phyloP scores from a whole-genome alignment of 2,797 vertebrate species.

The Tamandua tetradactyla region DNA sequence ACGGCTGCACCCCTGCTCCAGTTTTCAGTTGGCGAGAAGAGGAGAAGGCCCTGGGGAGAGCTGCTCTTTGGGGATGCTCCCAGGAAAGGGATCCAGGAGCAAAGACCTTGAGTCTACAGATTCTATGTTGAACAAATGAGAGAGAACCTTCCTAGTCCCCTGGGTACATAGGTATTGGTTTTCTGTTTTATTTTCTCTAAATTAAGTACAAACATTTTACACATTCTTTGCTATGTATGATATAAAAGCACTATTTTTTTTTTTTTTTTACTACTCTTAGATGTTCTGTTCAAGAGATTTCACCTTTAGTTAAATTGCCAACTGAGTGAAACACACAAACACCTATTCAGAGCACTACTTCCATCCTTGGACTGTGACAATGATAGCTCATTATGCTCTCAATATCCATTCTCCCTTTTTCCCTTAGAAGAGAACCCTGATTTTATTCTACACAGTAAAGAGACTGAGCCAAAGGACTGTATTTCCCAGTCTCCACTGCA shows the following conservation, averaged over 20 bases:
- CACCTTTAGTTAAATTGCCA: background rate
- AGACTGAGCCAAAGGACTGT: background rate
- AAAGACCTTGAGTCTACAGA: background rate
- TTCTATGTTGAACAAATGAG: background rate
- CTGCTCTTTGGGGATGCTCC: background rate
- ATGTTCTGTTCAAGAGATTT: constrained; percentile 1
- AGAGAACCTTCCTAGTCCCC: background rate
- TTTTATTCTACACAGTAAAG: background rate
- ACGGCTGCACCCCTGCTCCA: background rate
- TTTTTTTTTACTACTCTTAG: background rate
- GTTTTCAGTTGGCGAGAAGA: background rate
- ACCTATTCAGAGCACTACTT: background rate
- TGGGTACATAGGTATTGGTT: background rate
- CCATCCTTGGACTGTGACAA: background rate
- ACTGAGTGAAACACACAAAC: background rate
- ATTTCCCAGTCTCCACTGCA: background rate
- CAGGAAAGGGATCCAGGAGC: background rate
- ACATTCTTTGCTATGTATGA: background rate
- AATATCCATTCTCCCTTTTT: background rate
- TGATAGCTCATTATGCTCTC: background rate
- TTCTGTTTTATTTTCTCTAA: constrained; percentile 34
- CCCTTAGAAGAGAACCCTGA: background rate
- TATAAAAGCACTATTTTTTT: constrained; percentile 37
- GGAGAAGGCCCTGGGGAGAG: background rate
- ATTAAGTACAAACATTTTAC: background rate